Evolutionary conservation across 2,888 invertebrate genomes (phyloP).

Genomic region (Trichogramma evanescens): DNA sequence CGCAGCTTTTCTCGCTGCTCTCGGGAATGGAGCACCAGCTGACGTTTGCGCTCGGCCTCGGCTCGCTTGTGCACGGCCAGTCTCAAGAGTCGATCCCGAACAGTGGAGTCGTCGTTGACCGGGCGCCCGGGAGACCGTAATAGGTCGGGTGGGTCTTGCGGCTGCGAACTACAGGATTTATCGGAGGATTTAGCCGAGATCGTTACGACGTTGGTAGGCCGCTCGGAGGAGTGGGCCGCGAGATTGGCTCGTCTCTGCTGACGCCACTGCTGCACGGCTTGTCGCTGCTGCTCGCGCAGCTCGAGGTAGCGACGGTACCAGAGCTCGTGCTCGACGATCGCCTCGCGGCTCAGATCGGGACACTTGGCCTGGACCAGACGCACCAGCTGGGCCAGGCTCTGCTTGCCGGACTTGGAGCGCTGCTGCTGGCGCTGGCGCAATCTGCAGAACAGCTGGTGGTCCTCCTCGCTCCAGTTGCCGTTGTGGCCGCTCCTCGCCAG

Average conservation of each 20-base stretch:
- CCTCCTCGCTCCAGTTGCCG: slow-evolving; percentile 38
- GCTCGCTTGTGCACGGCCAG: background rate
- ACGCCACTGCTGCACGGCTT: slow-evolving; percentile 48
- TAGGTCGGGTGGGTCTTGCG: background rate
- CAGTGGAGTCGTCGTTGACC: too few species aligned
- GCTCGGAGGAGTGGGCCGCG: background rate
- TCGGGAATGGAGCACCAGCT: slow-evolving; percentile 37
- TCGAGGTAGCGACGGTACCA: slow-evolving; percentile 50
- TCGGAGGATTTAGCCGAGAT: background rate
- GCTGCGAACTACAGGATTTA: background rate
- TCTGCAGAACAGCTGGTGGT: slow-evolving; percentile 38
- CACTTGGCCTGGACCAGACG: slow-evolving; percentile 33
- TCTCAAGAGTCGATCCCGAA: too few species aligned
- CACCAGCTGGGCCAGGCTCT: slow-evolving; percentile 33
- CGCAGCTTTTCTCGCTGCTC: slow-evolving; percentile 31
- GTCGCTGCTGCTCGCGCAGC: slow-evolving; percentile 46
- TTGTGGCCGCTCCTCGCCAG: slow-evolving; percentile 40
- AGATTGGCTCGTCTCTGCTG: slow-evolving; percentile 31
- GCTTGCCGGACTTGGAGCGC: slow-evolving; percentile 27
- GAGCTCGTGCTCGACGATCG: slow-evolving; percentile 47
- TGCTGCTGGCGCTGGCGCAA: slow-evolving; percentile 30
- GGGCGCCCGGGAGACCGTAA: too few species aligned
- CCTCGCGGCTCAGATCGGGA: slow-evolving; percentile 40
- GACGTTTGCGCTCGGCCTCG: slow-evolving; percentile 26
- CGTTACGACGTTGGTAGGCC: background rate